These are phyloP conservation scores for Heliconius hermathena DNA, from an alignment of 1,140 invertebrate genomes.

Conservation along the genomic window DNA sequence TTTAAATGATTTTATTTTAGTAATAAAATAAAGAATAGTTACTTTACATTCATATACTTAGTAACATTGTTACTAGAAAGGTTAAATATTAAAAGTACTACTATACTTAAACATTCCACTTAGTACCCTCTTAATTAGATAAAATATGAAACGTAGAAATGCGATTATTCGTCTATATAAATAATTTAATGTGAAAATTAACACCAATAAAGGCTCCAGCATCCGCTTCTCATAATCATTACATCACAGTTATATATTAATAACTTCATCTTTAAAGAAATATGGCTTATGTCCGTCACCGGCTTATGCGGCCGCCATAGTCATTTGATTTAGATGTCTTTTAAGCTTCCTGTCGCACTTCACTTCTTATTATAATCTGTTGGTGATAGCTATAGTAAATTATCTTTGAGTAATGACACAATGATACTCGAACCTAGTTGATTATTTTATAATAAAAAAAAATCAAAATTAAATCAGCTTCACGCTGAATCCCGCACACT, in stretches of 20 bases:
- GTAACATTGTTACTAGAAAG: too few species aligned
- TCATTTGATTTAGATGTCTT: slow-evolving; percentile 60
- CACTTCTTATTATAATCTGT: slow-evolving; percentile 9
- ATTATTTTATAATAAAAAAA: too few species aligned
- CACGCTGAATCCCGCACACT: too few species aligned
- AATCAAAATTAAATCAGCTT: too few species aligned
- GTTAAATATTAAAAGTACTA: too few species aligned
- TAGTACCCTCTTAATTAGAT: neutral
- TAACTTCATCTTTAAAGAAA: slow-evolving; percentile 54
- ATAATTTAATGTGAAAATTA: slow-evolving; percentile 5
- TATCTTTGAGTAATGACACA: neutral
- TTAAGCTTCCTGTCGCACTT: neutral
- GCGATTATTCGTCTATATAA: neutral
- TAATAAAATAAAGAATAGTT: too few species aligned
- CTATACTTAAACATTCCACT: too few species aligned
- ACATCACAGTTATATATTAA: slow-evolving; percentile 37
- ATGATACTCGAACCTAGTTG: neutral
- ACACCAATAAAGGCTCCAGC: neutral
- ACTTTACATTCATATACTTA: too few species aligned
- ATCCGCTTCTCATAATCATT: neutral
- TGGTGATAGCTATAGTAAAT: neutral
- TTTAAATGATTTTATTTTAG: too few species aligned
- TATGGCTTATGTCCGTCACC: slow-evolving; percentile 44
- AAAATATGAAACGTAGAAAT: neutral
- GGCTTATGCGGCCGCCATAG: slow-evolving; percentile 44